Percentiles rank a stretch among this genome's conserved stretches.
These are phyloP conservation scores for Drosophila bifasciata DNA, from an alignment of 1,140 invertebrate species.

Conservation along the genomic window DNA sequence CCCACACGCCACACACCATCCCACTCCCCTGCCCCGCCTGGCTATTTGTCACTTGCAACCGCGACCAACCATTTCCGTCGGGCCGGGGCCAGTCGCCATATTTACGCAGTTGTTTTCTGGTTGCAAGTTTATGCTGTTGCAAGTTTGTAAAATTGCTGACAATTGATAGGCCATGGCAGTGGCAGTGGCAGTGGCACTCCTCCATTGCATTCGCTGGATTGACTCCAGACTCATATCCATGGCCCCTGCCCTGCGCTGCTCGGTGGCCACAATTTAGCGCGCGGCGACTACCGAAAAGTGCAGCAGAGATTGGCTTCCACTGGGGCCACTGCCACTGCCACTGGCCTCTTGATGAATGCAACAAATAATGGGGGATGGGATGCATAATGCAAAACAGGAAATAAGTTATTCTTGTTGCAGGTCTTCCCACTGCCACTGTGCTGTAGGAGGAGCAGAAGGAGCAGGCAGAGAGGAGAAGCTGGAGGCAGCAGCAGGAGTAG, in stretches of 20 bases:
- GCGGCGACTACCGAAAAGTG: slow-evolving; percentile 72
- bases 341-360: slow-evolving; percentile 59
- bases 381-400: slow-evolving; percentile 76
- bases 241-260: slow-evolving; percentile 47
- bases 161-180: slow-evolving; percentile 67
- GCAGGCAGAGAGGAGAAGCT: no score
- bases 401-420: slow-evolving; percentile 63
- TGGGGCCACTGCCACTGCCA: no score
- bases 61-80: slow-evolving; percentile 68
- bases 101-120: slow-evolving; percentile 29
- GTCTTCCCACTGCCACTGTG: slow-evolving; percentile 19
- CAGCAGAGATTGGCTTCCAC: slow-evolving; percentile 50
- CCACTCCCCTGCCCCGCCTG: slow-evolving; percentile 17
- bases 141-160: slow-evolving; percentile 67
- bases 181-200: slow-evolving; percentile 14
- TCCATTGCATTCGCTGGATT: neutral
- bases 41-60: slow-evolving; percentile 80
- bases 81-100: slow-evolving; percentile 34
- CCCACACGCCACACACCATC: neutral
- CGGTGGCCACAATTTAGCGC: slow-evolving; percentile 75
- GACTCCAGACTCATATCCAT: slow-evolving; percentile 15
- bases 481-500: no score
- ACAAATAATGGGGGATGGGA: slow-evolving; percentile 63
- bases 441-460: slow-evolving; percentile 23
- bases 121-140: slow-evolving; percentile 53